Percentiles rank a stretch among this genome's conserved stretches.
Conservation (phyloP, 2,888 invertebrate genomes). For the Coleophora flavipennella region DNA sequence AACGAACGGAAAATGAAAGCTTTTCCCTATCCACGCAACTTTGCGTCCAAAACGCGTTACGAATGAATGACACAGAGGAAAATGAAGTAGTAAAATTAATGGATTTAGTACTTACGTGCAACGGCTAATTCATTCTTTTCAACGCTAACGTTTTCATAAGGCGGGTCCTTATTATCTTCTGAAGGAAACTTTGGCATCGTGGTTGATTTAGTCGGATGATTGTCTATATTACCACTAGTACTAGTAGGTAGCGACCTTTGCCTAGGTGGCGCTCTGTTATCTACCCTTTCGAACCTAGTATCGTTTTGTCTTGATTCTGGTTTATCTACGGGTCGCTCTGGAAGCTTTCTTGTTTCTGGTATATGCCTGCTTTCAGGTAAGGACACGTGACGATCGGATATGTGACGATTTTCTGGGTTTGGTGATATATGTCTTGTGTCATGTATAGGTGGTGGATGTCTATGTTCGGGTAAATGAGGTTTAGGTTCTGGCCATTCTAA, state of each 20-base stretch:
- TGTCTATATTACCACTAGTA: constrained; percentile 44
- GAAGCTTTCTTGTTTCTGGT: constrained; percentile 34
- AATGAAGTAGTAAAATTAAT: too few species aligned
- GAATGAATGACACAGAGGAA: too few species aligned
- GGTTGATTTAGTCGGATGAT: constrained; percentile 67
- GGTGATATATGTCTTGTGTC: constrained; percentile 13
- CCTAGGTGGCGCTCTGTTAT: constrained; percentile 49
- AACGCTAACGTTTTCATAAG: constrained; percentile 55
- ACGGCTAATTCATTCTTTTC: constrained; percentile 53
- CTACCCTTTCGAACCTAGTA: constrained; percentile 27
- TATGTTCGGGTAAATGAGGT: constrained; percentile 15
- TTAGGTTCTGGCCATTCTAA: constrained; percentile 6
- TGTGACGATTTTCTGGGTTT: constrained; percentile 4
- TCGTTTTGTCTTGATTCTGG: constrained; percentile 20
- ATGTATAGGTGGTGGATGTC: constrained; percentile 1
- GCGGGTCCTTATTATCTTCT: constrained; percentile 51
- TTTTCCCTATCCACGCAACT: too few species aligned
- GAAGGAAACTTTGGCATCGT: constrained; percentile 73
- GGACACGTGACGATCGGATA: constrained; percentile 1
- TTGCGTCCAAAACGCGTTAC: too few species aligned
- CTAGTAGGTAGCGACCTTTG: constrained; percentile 55
- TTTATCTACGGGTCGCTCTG: constrained; percentile 43
- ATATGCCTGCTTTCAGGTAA: constrained; percentile 7
- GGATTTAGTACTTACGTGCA: constrained; percentile 44
- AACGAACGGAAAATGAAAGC: too few species aligned